Base-by-base conservation (phyloP, 2,888 invertebrate genomes). In the Loripinus fragilis region DNA sequence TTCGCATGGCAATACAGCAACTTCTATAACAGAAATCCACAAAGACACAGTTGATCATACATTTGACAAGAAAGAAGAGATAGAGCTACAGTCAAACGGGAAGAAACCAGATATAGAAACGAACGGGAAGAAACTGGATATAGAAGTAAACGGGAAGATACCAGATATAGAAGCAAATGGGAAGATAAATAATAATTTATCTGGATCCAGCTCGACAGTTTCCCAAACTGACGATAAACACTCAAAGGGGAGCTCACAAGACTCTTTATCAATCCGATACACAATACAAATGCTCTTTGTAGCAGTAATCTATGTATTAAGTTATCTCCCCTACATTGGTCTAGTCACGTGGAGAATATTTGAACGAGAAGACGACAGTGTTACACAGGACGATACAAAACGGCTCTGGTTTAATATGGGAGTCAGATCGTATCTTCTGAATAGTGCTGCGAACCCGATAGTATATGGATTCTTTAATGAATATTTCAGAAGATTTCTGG, bases 281-380 rank as follows among this genome's bases (percentile, higher is more conserved):
- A 87, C 87, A 5, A 41, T 84, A 23, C 78, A 86, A 0, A 78
- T 71, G 69, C 42, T 81, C 20, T 74, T 73, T n/a, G 76, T 81
- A 33, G 71, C 78, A 20, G 25, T 76, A 20, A 74, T 76, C 15
- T 81, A 78, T 23, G 42, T 81, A 28, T 33, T 81, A 0, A 81
- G 81, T 60, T 81, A 69, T 45, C 52, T 81, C 15, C 81, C 81
- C 5, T 81, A 81, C 65, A 48, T 78, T 41, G 71, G 65, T 15
- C 68, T 81, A 1, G 45, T 71, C 7, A 74, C 68, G 3, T 81
- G 81, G 81, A 38, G 67, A 38, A 78, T 71, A n/a, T 65, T 81
- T 25, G 52, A 60, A 3, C 67, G 60, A 20, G 71, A 76, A 2
- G 69, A 79, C 45, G 76, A 78, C 42, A 42, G 60, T 1, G 65